Evolutionary conservation across 2,113 vertebrate genomes (phyloP).

Genomic region (Pithys albifrons): DNA sequence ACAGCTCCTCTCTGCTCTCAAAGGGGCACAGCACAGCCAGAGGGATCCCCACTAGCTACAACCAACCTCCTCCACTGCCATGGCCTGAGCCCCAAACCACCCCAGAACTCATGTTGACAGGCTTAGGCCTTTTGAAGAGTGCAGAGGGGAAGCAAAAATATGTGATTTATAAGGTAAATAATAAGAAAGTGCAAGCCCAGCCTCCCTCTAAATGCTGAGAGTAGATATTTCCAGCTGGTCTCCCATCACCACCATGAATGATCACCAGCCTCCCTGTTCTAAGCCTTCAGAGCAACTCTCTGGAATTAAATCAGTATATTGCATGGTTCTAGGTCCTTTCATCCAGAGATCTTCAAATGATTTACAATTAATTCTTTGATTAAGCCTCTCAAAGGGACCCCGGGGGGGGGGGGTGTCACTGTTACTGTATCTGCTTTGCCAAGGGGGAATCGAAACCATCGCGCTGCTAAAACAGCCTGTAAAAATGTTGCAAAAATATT

Average conservation of each 20-base stretch:
- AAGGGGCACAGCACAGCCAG: rapidly evolving
- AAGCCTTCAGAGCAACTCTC: not conserved
- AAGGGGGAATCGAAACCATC: not conserved
- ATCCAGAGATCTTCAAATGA: not conserved
- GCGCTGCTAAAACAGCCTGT: not conserved
- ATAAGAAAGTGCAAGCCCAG: not conserved
- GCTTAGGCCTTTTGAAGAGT: not conserved
- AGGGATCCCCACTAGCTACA: rapidly evolving
- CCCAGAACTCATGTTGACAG: rapidly evolving
- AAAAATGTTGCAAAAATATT: not conserved
- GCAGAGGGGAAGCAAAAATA: not conserved
- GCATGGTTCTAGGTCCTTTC: not conserved
- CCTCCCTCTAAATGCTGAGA: not conserved
- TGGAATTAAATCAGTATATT: not conserved
- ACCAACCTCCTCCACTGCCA: not conserved
- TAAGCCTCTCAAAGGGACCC: conserved; percentile 10
- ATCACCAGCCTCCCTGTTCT: not conserved
- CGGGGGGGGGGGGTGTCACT: not conserved
- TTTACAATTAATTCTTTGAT: conserved; percentile 32
- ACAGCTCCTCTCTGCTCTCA: not conserved
- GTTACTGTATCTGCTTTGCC: not conserved
- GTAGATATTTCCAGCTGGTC: not conserved
- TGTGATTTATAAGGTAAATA: not conserved
- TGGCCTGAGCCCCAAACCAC: not conserved
- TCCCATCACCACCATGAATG: not conserved